Evolutionary conservation across 2,888 invertebrate genomes (phyloP).

Genomic region (Dichetophora obliterata): DNA sequence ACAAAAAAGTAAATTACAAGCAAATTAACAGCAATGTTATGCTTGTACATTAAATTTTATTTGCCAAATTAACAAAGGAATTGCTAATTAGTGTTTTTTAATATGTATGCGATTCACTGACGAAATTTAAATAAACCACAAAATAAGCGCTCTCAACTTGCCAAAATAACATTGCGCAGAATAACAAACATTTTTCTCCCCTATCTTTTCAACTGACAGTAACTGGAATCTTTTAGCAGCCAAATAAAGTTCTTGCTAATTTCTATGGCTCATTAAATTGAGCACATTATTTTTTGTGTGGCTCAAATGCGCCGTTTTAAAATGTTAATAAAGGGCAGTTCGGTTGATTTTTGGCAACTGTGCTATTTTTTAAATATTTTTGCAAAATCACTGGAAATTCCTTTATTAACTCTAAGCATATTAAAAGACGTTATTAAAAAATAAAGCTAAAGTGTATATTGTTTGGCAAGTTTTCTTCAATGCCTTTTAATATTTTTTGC

Average conservation of each 20-base stretch:
- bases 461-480: no score
- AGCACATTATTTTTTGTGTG: slow-evolving; percentile 33
- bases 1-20: not conserved
- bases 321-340: not conserved
- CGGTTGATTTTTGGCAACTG: no score
- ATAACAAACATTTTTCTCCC: not conserved
- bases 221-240: not conserved
- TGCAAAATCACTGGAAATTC: not conserved
- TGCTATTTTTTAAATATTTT: no score
- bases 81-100: slow-evolving; percentile 16
- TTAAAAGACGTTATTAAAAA: no score
- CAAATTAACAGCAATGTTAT: not conserved
- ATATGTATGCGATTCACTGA: not conserved
- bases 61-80: not conserved
- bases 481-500: no score
- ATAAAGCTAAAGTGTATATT: not conserved
- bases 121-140: slow-evolving; percentile 2
- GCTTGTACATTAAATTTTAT: slow-evolving; percentile 13
- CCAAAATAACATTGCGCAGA: not conserved
- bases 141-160: slow-evolving; percentile 1
- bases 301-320: not conserved
- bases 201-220: not conserved
- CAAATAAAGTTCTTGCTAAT: slow-evolving; percentile 56
- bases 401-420: not conserved
- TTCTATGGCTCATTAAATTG: slow-evolving; percentile 66